Evolutionary conservation across 92 coral and sea anemone species (phyloP).

Genomic region (Ricordea florida): DNA sequence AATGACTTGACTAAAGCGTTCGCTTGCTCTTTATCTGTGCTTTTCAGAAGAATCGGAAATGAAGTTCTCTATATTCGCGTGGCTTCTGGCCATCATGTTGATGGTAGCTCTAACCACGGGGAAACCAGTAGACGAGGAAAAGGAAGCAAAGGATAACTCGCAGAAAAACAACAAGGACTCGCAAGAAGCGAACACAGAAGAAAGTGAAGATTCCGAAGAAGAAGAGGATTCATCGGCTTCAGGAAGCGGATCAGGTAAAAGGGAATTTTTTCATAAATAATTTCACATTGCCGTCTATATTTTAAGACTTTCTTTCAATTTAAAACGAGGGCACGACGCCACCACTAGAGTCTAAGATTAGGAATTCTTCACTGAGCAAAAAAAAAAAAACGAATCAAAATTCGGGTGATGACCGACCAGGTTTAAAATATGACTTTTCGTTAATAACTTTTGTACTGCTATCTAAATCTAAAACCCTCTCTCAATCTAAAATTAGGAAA

Average conservation of each 20-base stretch:
- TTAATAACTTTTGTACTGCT: no score
- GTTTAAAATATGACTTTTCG: no score
- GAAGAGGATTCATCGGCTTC: neutral
- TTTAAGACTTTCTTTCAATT: neutral
- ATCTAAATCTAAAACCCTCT: no score
- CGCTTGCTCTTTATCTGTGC: neutral
- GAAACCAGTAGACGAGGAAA: neutral
- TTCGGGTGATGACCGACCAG: no score
- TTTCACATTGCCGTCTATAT: neutral
- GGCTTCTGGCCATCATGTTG: conserved; percentile 1
- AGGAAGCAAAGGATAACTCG: neutral
- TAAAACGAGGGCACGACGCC: neutral
- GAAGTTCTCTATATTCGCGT: neutral
- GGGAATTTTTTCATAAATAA: neutral
- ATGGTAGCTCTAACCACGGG: neutral
- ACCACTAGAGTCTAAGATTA: no score
- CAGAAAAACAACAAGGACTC: neutral
- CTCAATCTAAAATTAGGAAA: no score
- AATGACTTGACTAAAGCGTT: neutral
- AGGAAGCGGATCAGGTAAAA: neutral
- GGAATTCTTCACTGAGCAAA: no score
- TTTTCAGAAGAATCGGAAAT: neutral
- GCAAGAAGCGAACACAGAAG: neutral
- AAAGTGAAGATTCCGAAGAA: neutral
- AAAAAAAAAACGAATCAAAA: no score